Conservation (phyloP, 2,888 invertebrate species). For the Nephrotoma guestfalica region DNA sequence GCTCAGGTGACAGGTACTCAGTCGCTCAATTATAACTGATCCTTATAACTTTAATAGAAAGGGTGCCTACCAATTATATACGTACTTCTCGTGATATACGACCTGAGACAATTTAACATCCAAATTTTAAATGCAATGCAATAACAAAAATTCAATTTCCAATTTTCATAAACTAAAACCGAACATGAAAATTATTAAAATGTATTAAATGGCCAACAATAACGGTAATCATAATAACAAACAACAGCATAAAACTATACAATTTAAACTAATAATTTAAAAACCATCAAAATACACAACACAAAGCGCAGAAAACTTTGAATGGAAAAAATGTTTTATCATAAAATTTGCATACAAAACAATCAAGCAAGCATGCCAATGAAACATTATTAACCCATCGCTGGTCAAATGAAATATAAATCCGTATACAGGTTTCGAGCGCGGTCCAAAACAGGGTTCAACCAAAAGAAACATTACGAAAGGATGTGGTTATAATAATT, state of each 20-base stretch:
- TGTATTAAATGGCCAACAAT: not conserved
- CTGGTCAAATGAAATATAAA: not conserved
- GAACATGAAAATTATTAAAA: not conserved
- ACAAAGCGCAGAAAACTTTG: not conserved
- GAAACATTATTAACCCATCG: not conserved
- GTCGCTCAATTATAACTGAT: no score
- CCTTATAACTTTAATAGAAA: no score
- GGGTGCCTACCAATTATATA: no score
- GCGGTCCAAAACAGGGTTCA: not conserved
- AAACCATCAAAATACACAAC: not conserved
- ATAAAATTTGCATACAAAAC: not conserved
- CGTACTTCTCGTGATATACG: no score
- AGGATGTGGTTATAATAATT: not conserved
- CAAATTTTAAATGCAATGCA: no score
- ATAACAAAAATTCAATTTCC: no score
- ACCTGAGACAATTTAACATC: no score
- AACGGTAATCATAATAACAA: not conserved
- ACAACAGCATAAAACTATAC: not conserved
- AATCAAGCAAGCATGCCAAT: not conserved
- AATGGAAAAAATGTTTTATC: not conserved
- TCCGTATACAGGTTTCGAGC: not conserved
- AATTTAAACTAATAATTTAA: not conserved
- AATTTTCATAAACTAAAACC: no score
- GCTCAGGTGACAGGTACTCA: no score
- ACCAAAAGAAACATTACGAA: not conserved